Conservation (phyloP, 1,140 invertebrate genomes). For the Drosophila baimaii region DNA sequence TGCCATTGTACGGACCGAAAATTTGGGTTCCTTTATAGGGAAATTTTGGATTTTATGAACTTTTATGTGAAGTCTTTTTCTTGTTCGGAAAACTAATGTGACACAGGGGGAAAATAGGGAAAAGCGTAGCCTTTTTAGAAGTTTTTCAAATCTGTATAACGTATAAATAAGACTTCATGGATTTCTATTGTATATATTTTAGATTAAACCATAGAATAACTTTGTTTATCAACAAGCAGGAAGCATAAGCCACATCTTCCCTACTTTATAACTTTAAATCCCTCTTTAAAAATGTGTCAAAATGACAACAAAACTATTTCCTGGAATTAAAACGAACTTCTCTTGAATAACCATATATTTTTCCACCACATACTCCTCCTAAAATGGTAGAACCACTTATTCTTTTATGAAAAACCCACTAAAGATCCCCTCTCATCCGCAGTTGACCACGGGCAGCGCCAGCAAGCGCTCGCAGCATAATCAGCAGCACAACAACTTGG, state of each 20-base stretch:
- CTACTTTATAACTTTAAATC: no score
- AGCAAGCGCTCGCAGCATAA: constrained; percentile 73
- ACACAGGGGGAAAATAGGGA: background rate
- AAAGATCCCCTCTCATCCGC: no score
- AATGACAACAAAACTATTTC: background rate
- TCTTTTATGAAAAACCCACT: background rate
- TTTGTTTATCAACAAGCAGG: no score
- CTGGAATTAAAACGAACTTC: no score
- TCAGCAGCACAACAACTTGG: constrained; percentile 64
- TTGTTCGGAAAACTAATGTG: background rate
- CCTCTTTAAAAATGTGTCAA: background rate
- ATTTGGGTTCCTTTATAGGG: background rate
- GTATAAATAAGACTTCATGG: no score
- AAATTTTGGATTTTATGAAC: constrained; percentile 10
- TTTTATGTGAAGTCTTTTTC: constrained; percentile 3
- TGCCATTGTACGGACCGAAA: constrained; percentile 44
- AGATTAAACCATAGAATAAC: no score
- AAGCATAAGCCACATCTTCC: no score
- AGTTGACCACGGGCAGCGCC: constrained; percentile 79
- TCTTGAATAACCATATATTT: background rate
- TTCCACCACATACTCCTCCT: background rate
- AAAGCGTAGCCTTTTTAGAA: no score
- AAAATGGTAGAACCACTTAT: constrained; percentile 42
- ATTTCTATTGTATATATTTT: no score
- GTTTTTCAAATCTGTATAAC: no score